Evolutionary conservation across 2,888 invertebrate genomes (phyloP), one percentile per base, ranked within the genome.

Genomic region (Hemistola chrysoprasaria): DNA sequence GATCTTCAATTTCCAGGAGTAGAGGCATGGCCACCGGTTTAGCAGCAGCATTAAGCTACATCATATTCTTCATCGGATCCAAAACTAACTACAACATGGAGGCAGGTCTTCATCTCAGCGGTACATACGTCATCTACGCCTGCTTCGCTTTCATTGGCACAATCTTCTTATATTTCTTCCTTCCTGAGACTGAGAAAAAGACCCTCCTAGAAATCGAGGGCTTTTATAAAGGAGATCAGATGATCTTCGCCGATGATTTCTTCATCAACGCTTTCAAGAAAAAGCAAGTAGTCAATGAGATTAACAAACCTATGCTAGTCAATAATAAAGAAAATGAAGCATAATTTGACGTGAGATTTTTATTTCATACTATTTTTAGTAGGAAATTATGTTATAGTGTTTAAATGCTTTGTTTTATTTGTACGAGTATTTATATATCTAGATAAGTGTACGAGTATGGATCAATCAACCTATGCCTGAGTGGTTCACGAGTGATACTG

Each of bases 101-200:
- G 62, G 71, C 76, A 1, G 52, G 54, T 0, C 70, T 91, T 35
- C 83, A 86, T 25, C 63, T 91, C 0, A 81, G 84, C 32, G 91
- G 91, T 0, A 74, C 89, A 0, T 90, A 90, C 50, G 83, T 75
- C 28, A 52, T 90, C 1, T 91, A 90, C 58, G 77, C 88, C 6
- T 50, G 59, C 3, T 71, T 88, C 8, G 87, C 84, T 1, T 60
- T 88, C 7, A 34, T 88, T 1, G 91, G 91, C 24, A 78, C 88
- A 0, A 35, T 90, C 0, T 90, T 88, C 50, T 71, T 91, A 3
- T 91, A 90, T 56, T 79, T 90, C 52, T 83, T 78, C 47, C 53
- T 91, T 42, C 90, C 90, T 11, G 91, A 91, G 66, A 91, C 91
- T 0, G 91, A 91, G 56, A 83, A 78, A 3, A 88, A 78, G 44